Conservation (phyloP, 2,888 invertebrate genomes). For the Drosophila colorata region DNA sequence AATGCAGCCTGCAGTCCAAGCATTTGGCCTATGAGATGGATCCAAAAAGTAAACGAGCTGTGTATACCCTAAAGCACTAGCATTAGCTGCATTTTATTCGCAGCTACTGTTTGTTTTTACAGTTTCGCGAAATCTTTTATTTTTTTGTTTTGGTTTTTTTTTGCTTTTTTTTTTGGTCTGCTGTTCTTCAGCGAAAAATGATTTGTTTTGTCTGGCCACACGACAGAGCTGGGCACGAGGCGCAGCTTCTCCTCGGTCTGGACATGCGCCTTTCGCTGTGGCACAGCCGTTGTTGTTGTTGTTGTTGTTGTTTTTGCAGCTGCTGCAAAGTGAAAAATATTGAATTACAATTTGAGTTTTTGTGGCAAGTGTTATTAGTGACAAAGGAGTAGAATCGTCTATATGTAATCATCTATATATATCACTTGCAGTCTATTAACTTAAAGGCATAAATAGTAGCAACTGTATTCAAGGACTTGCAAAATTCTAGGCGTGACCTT, state of each 20-base stretch:
- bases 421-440: background rate
- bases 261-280: conserved; percentile 48
- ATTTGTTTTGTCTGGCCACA: conserved; percentile 79
- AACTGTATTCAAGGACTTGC: conserved; percentile 9
- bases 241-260: conserved; percentile 18
- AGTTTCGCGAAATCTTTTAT: conserved; percentile 47
- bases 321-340: conserved; percentile 43
- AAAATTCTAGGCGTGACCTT: conserved; percentile 6
- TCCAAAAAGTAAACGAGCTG: conserved; percentile 83
- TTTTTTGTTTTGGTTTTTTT: conserved; percentile 29
- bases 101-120: conserved; percentile 63
- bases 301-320: conserved; percentile 14
- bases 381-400: background rate
- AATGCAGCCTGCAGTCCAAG: conserved; percentile 66
- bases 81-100: conserved; percentile 26
- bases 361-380: conserved; percentile 6
- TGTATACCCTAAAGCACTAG: background rate
- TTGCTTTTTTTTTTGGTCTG: conserved; percentile 37
- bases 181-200: conserved; percentile 45
- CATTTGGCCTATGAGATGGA: conserved; percentile 78
- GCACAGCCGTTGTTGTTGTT: conserved; percentile 7
- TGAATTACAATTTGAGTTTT: conserved; percentile 32
- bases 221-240: conserved; percentile 29
- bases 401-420: background rate
- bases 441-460: background rate